phyloP scores from a whole-genome alignment of 2,888 invertebrate genomes.

The Ectobius pallidus region DNA sequence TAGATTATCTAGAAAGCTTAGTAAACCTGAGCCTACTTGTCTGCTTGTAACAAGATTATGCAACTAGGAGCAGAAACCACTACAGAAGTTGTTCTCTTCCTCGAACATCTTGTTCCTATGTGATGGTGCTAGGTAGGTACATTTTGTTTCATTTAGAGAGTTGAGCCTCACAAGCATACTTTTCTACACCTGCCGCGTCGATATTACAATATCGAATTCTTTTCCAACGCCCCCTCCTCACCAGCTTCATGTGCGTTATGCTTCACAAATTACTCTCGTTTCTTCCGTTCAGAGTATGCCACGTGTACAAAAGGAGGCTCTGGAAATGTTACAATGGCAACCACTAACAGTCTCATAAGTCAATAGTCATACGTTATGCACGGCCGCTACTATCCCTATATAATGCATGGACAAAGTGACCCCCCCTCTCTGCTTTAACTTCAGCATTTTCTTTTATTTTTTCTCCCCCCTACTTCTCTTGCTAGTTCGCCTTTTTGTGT shows the following conservation, averaged over 20 bases:
- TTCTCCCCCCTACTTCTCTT: not conserved
- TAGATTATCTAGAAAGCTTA: too few relatives aligned
- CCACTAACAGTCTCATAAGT: conserved; percentile 21
- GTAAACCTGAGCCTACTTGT: too few relatives aligned
- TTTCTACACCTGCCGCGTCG: not conserved
- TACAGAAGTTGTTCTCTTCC: too few relatives aligned
- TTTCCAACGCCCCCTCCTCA: not conserved
- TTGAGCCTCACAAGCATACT: too few relatives aligned
- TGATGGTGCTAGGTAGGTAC: too few relatives aligned
- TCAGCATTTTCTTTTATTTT: conserved; percentile 15
- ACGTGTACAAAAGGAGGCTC: not conserved
- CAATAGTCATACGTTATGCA: conserved; percentile 29
- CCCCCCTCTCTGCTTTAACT: not conserved
- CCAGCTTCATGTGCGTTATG: not conserved
- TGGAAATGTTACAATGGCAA: not conserved
- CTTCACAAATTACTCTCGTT: conserved; percentile 8
- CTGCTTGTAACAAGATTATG: too few relatives aligned
- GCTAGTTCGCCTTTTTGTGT: conserved; percentile 10
- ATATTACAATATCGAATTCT: conserved; percentile 5
- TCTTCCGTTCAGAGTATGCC: not conserved
- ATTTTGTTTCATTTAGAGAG: too few relatives aligned
- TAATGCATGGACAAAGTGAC: conserved; percentile 28
- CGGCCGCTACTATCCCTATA: not conserved
- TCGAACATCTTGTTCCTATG: too few relatives aligned
- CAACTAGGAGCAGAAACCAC: too few relatives aligned